Conservation (phyloP, 1,140 invertebrate species). For the Oscheius sp. region DNA sequence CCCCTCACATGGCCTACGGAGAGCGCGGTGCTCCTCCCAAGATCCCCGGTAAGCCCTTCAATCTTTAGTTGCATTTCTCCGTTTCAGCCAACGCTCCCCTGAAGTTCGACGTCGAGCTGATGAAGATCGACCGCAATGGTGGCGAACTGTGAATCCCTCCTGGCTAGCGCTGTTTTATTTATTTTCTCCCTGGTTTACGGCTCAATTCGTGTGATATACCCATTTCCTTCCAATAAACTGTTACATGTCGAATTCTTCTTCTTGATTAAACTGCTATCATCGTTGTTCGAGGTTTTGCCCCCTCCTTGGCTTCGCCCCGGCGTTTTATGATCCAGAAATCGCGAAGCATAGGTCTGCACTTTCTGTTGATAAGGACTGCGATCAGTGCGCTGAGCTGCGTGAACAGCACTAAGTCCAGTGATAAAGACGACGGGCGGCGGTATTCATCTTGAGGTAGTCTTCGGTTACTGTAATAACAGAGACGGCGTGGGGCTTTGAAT, state of each 20-base stretch:
- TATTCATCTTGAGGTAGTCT: too few species aligned
- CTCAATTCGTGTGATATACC: background rate
- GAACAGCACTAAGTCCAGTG: too few species aligned
- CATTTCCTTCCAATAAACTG: background rate
- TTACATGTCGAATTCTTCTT: background rate
- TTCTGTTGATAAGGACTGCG: too few species aligned
- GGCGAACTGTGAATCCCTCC: conserved; percentile 3
- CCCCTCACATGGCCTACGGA: conserved; percentile 79
- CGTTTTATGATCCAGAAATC: too few species aligned
- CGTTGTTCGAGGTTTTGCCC: too few species aligned
- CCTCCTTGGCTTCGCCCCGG: too few species aligned
- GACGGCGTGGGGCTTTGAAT: too few species aligned
- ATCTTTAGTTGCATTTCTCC: background rate
- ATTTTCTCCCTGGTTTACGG: background rate
- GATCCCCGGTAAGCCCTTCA: conserved; percentile 68
- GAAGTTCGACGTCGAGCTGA: conserved; percentile 78
- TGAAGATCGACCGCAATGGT: conserved; percentile 73
- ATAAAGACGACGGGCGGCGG: too few species aligned
- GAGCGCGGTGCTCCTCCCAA: conserved; percentile 74
- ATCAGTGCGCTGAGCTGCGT: too few species aligned
- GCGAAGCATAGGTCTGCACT: too few species aligned
- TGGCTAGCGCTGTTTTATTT: background rate
- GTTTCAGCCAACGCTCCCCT: conserved; percentile 71
- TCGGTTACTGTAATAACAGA: too few species aligned
- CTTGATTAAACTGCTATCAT: too few species aligned